Percentiles rank a stretch among this genome's conserved stretches.
These are phyloP conservation scores for Nemoura dubitans DNA, from an alignment of 2,888 invertebrate species.

Conservation along the genomic window DNA sequence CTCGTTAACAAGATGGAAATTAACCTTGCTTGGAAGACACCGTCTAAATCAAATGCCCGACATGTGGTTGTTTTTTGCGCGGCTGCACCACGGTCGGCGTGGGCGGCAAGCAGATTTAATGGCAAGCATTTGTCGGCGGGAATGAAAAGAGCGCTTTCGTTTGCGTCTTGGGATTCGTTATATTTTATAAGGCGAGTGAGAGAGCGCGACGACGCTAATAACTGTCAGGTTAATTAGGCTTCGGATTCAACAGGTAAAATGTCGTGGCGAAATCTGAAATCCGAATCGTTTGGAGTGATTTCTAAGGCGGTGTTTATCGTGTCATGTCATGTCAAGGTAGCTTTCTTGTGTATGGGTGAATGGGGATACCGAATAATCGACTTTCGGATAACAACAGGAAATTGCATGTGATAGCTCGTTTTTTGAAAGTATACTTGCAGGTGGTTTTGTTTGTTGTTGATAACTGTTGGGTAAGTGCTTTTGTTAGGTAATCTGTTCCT, in stretches of 20 bases:
- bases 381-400: not conserved
- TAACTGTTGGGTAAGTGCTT: not conserved
- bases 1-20: not conserved
- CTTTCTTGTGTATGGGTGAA: not conserved
- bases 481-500: not conserved
- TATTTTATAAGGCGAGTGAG: not conserved
- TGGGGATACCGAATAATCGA: not conserved
- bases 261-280: not conserved
- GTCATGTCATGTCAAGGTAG: not conserved
- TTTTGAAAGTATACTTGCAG: not conserved
- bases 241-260: not conserved
- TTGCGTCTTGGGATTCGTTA: not conserved
- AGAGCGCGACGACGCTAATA: not conserved
- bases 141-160: not conserved
- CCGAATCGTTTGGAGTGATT: not conserved
- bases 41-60: not conserved
- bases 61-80: not conserved
- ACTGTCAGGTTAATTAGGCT: not conserved
- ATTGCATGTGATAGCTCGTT: not conserved
- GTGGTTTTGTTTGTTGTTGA: not conserved
- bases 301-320: not conserved
- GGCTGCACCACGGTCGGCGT: not conserved
- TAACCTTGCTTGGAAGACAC: not conserved
- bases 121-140: not conserved
- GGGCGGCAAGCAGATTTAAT: not conserved